Evolutionary conservation across 2,797 vertebrate species (phyloP).

Genomic region (Brachyrhaphis roseni): DNA sequence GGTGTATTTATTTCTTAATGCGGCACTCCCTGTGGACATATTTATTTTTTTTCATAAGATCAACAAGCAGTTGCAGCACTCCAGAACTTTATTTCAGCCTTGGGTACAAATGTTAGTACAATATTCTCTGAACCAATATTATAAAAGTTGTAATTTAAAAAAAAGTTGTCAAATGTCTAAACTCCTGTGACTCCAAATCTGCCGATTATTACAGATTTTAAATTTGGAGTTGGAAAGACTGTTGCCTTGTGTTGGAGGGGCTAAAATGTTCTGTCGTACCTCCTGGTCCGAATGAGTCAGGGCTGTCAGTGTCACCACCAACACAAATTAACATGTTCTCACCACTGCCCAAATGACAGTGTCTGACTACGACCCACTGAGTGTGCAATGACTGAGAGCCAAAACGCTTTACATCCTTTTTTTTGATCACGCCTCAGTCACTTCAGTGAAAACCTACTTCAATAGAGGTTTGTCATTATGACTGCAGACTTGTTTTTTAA

Average conservation of each 20-base stretch:
- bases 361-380: conserved; percentile 1
- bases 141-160: neutral
- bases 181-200: neutral
- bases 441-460: neutral
- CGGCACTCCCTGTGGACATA: neutral
- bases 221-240: neutral
- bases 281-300: neutral
- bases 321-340: conserved; percentile 5
- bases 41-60: neutral
- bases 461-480: neutral
- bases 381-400: conserved; percentile 4
- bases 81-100: neutral
- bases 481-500: neutral
- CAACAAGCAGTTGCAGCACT: neutral
- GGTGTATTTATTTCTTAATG: neutral
- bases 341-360: neutral
- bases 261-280: conserved; percentile 7
- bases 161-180: neutral
- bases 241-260: neutral
- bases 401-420: neutral
- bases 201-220: neutral
- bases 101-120: neutral
- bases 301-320: neutral
- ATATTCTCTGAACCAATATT: neutral
- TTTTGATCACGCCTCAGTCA: neutral